Base-by-base conservation (phyloP, 2,888 invertebrate genomes). In the Sthenelais limicola region DNA sequence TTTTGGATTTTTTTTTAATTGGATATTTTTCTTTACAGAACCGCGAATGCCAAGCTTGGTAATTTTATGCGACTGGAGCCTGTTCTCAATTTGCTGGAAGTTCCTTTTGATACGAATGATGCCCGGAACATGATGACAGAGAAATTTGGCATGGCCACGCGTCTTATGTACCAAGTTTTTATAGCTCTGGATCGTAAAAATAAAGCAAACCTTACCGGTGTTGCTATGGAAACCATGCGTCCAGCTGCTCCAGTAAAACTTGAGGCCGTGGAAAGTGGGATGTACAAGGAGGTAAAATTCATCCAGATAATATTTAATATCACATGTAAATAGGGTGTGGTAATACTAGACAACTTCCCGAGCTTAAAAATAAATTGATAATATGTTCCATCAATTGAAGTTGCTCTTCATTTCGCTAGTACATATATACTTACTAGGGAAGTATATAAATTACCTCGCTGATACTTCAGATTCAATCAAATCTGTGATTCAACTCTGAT, bases 71-170 rank as follows among this genome's bases (percentile, higher is more conserved):
- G 86, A 32, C 73, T 88, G 73, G 87, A 88, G 75, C 87, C 87
- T 24, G 80, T 82, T 12, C 77, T 88, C 26, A 84, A 86, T 77
- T 76, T 87, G 48, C 79, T 88, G 75, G 85, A 82, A 18, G 84
- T 88, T 35, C 85, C 84, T n/a, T 88, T 88, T 81, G 86, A 88
- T 74, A 87, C 86, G 15, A 85, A 85, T 74, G 73, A 82, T 43
- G 88, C 87, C n/a, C 77, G 85, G n/a, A 84, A 84, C 76, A 82
- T 88, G 58, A 88, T 88, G 87, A 85, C 85, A 54, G 86, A 87
- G 77, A 84, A 82, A 62, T 85, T 83, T 79, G 86, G 86, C 0
- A 81, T 83, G 28, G 86, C 85, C 18, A 87, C 86, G 2, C 79
- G 84, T n/a, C 80, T 88, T 18, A 80, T 88, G 80, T 88, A 88